Percentiles rank a stretch among this genome's conserved stretches.
These are phyloP conservation scores for Carollia perspicillata DNA, from an alignment of 2,113 vertebrate species.

Conservation along the genomic window DNA sequence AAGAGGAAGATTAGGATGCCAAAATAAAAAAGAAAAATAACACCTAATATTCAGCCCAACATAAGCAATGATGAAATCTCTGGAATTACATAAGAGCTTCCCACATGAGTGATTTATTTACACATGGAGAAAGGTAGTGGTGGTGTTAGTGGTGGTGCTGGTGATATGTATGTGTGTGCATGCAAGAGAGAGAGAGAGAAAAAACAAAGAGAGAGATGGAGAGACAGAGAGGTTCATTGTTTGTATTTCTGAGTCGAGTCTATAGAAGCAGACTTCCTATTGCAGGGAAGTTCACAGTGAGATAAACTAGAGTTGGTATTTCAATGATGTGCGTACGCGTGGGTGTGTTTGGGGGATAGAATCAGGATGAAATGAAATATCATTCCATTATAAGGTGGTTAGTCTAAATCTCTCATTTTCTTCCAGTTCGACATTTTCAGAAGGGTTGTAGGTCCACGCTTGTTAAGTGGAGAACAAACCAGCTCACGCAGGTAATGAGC, in stretches of 20 bases:
- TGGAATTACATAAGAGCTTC: neutral
- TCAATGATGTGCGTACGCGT: neutral
- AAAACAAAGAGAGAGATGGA: neutral
- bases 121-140: neutral
- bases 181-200: neutral
- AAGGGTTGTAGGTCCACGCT: neutral
- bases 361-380: neutral
- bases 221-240: neutral
- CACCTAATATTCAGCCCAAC: neutral
- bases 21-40: conserved; percentile 23
- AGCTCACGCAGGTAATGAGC: neutral
- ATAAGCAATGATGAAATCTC: conserved; percentile 31
- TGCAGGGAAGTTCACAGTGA: neutral
- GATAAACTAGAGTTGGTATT: neutral
- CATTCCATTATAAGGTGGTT: neutral
- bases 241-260: neutral
- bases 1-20: conserved; percentile 8
- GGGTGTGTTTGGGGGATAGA: neutral
- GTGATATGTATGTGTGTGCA: neutral
- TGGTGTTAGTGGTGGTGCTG: neutral
- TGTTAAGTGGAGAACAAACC: neutral
- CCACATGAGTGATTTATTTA: neutral
- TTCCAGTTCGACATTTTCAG: neutral
- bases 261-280: neutral
- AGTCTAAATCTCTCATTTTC: neutral